Evolutionary conservation across 2,113 vertebrate species (phyloP).

Genomic region (Bubo scandiacus): DNA sequence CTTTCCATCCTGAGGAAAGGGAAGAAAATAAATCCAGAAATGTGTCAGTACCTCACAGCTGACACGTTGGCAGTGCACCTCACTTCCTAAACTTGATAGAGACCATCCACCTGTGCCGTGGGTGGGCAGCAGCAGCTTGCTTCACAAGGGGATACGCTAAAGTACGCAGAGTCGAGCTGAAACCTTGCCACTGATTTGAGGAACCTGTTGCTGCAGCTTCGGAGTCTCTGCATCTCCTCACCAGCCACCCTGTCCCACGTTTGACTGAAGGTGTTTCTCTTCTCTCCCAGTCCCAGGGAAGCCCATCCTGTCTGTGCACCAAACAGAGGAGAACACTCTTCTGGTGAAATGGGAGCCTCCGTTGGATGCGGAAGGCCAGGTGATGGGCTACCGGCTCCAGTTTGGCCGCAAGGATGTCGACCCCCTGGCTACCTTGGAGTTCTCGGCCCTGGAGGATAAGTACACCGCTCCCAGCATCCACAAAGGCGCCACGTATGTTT

Average conservation of each 20-base stretch:
- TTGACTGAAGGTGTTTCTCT: background rate
- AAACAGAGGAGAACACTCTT: constrained; percentile 81
- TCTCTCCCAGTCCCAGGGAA: constrained; percentile 84
- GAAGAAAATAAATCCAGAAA: background rate
- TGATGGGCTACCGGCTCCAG: constrained; percentile 92
- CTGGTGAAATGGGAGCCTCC: constrained; percentile 89
- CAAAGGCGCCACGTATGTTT: constrained; percentile 90
- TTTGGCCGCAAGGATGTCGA: constrained; percentile 87
- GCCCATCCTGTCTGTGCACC: constrained; percentile 88
- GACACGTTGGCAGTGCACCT: background rate
- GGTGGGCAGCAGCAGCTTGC: background rate
- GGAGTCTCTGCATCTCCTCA: background rate
- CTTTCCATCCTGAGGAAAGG: background rate
- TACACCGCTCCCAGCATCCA: constrained; percentile 84
- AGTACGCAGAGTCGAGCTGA: accelerated
- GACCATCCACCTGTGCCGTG: accelerated
- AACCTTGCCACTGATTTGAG: background rate
- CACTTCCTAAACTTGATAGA: background rate
- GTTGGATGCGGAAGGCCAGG: constrained; percentile 73
- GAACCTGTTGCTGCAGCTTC: background rate
- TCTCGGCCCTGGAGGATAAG: constrained; percentile 80
- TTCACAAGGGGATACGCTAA: accelerated
- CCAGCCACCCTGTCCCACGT: background rate
- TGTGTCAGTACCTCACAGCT: background rate
- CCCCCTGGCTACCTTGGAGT: constrained; percentile 89